Conservation (phyloP, 2,113 vertebrate species). For the Heloderma charlesbogerti region DNA sequence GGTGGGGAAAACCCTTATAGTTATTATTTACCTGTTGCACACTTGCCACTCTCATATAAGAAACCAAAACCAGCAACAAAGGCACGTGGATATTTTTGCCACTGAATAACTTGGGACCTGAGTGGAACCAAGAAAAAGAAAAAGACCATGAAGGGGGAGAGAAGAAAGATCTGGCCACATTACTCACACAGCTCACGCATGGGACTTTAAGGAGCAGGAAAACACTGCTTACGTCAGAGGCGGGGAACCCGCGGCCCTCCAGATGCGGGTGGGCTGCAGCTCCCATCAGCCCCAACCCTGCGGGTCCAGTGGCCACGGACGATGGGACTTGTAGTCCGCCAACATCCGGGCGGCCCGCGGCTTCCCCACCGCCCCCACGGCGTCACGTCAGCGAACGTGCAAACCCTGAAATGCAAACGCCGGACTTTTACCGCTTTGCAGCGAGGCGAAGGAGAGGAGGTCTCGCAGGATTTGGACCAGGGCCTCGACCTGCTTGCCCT, state of each 20-base stretch:
- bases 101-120: conserved; percentile 86
- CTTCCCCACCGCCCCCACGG: too few relatives aligned
- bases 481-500: conserved; percentile 83
- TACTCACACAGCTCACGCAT: background rate
- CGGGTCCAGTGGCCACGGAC: too few relatives aligned
- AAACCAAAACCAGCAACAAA: conserved; percentile 84
- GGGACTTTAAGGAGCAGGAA: background rate
- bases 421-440: conserved; percentile 80
- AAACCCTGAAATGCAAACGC: background rate
- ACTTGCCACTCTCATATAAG: conserved; percentile 78
- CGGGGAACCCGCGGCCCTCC: too few relatives aligned
- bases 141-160: background rate
- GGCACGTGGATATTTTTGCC: conserved; percentile 86
- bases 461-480: conserved; percentile 91
- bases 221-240: background rate
- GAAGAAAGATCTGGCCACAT: background rate
- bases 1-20: background rate
- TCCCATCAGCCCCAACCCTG: too few relatives aligned
- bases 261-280: too few relatives aligned
- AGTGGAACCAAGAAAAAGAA: conserved; percentile 2
- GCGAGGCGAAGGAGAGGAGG: conserved; percentile 83
- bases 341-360: too few relatives aligned
- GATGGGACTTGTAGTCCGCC: too few relatives aligned
- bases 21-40: conserved; percentile 88
- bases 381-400: too few relatives aligned